These are phyloP conservation scores for Pangasius mekongensis DNA, from an alignment of 2,797 vertebrate species.

Conservation along the genomic window DNA sequence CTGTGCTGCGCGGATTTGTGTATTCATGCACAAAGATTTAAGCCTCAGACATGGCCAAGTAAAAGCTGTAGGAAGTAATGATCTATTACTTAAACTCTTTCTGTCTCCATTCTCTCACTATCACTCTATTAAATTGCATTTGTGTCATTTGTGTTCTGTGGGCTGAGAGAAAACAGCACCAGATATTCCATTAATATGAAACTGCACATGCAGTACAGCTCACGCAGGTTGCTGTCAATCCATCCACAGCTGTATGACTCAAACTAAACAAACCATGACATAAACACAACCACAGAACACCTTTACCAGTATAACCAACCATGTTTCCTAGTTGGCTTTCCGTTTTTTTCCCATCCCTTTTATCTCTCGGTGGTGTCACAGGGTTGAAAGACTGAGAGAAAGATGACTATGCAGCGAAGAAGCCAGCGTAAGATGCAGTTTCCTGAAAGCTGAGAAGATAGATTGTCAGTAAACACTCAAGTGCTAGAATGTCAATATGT, in stretches of 20 bases:
- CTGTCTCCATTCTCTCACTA: background rate
- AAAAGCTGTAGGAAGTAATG: background rate
- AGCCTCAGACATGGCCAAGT: background rate
- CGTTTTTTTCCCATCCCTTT: background rate
- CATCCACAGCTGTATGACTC: background rate
- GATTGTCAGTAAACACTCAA: constrained; percentile 17
- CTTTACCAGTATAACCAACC: background rate
- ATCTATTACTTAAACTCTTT: background rate
- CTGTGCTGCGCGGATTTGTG: background rate
- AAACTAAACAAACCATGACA: background rate
- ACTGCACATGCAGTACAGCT: background rate
- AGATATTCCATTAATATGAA: background rate
- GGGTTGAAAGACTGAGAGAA: background rate
- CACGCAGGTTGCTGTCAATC: background rate
- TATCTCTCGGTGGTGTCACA: background rate
- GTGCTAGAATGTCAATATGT: constrained; percentile 3
- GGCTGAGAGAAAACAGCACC: background rate
- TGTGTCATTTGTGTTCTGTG: background rate
- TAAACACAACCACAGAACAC: background rate
- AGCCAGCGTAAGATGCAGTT: background rate
- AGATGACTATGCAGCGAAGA: background rate
- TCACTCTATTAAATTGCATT: too few relatives aligned
- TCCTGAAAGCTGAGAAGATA: constrained; percentile 14
- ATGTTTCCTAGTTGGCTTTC: background rate
- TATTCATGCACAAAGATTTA: background rate